Base-by-base conservation (phyloP, 2,113 vertebrate genomes). In the Labeo catla region DNA sequence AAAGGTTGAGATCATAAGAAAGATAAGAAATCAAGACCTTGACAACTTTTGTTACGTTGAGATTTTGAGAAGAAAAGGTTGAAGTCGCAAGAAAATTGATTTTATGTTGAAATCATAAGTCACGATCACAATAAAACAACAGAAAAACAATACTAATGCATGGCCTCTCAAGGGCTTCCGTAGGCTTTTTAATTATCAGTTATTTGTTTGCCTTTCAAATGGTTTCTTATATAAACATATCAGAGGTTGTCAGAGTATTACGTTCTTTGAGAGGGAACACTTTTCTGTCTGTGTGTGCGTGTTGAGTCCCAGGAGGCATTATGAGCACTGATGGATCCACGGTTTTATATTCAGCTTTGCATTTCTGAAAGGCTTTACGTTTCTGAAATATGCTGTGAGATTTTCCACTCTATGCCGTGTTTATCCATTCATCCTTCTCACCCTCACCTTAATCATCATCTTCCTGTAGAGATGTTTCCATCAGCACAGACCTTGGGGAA, bases 381-480 rank as follows among this genome's bases (percentile, higher is more conserved):
- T 54, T 77, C 50, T 54, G 49, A 34, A 52, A 34, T 49, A 28
- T 2, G 49, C 49, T 77, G 28, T 34, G 4, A 77, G 76, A 77
- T 77, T 77, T 77, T 36, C 52, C 49, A 34, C 49, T 34, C 76
- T 11, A 36, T 49, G 23, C 74, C 12, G 0, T 52, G 76, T 77
- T 54, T 77, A 63, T 80, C 54, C 78, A 63, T 63, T 63, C 57
- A 63, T 61, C 21, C 39, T 45, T 80, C 78, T 45, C 36, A 45
- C 36, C 54, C 63, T 63, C 34, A 5, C 57, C 49, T 63, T 81
- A 63, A 81, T 47, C 36, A 81, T 63, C 57, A 63, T 19, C 76
- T 78, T 59, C 50, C 78, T 47, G 9, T 61, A 61, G 39, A 45
- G 57, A 80, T 15, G 77, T 47, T 5, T 81, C 61, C 79, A 81